These are phyloP conservation scores for Spinus pinus DNA, from an alignment of 2,797 vertebrate species.

Conservation along the genomic window DNA sequence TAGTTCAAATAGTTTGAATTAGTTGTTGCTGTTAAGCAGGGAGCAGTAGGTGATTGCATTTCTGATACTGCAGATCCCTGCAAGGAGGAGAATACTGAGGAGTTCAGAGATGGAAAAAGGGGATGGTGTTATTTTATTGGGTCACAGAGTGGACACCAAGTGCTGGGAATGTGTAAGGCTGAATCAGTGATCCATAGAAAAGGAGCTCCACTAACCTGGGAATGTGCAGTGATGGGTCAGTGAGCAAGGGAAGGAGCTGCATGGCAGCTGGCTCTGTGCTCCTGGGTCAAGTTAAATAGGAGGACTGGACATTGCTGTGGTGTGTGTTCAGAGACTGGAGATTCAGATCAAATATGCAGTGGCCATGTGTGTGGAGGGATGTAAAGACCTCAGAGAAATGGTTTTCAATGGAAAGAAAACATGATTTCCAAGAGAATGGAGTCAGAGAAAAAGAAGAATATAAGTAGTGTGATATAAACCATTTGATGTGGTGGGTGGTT, in stretches of 20 bases:
- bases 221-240: slow-evolving; percentile 56
- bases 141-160: slow-evolving; percentile 19
- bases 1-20: slow-evolving; percentile 55
- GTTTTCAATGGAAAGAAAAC: not conserved
- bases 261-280: slow-evolving; percentile 15
- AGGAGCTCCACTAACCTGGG: not conserved
- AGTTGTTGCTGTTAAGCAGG: slow-evolving; percentile 58
- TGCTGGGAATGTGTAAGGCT: slow-evolving; percentile 20
- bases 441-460: not conserved
- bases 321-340: not conserved
- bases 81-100: slow-evolving; percentile 14
- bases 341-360: slow-evolving; percentile 3
- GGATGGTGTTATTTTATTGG: slow-evolving; percentile 3
- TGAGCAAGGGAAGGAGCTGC: slow-evolving; percentile 42
- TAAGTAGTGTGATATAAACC: not conserved
- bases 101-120: slow-evolving; percentile 21
- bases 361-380: not conserved
- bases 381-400: slow-evolving; percentile 41
- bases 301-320: not conserved
- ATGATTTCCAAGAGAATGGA: not conserved
- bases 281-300: slow-evolving; percentile 27
- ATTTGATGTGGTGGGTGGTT: slow-evolving; percentile 21
- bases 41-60: slow-evolving; percentile 26
- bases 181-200: slow-evolving; percentile 26
- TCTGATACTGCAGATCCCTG: slow-evolving; percentile 36